A percentile compares a stretch with the other conserved stretches of the same genome.
Conservation (phyloP, 2,113 vertebrate genomes). For the Sceloporus tristichus region DNA sequence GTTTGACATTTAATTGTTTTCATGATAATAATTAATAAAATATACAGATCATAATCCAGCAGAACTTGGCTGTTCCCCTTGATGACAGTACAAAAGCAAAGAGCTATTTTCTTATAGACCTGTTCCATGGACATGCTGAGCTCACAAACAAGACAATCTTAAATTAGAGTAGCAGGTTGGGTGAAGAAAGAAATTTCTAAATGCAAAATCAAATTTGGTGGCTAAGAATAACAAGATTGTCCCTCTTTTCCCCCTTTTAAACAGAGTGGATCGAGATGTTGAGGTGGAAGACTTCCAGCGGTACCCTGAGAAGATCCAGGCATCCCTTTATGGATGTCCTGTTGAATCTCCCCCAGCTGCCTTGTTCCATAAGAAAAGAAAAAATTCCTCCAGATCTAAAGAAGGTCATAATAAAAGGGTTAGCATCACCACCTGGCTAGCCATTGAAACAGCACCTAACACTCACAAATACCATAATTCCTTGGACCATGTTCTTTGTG, state of each 20-base stretch:
- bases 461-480: background rate
- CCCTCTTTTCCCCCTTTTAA: constrained; percentile 33
- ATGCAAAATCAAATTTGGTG: background rate
- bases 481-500: background rate
- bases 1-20: constrained; percentile 5
- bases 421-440: constrained; percentile 23
- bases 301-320: constrained; percentile 88
- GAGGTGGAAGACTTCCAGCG: constrained; percentile 96
- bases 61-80: background rate
- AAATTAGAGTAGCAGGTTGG: background rate
- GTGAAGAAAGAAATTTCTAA: background rate
- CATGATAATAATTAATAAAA: constrained; percentile 10
- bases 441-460: background rate
- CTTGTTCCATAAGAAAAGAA: constrained; percentile 81
- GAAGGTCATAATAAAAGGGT: constrained; percentile 85
- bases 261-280: constrained; percentile 91
- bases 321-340: constrained; percentile 92
- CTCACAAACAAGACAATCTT: background rate
- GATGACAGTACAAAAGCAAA: background rate
- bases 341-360: constrained; percentile 83
- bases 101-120: background rate
- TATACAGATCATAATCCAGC: background rate
- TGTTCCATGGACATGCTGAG: background rate
- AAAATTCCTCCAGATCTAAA: constrained; percentile 82
- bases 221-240: constrained; percentile 10